Evolutionary conservation across 2,888 invertebrate genomes (phyloP).

Genomic region (Stenchaetothrips biformis): DNA sequence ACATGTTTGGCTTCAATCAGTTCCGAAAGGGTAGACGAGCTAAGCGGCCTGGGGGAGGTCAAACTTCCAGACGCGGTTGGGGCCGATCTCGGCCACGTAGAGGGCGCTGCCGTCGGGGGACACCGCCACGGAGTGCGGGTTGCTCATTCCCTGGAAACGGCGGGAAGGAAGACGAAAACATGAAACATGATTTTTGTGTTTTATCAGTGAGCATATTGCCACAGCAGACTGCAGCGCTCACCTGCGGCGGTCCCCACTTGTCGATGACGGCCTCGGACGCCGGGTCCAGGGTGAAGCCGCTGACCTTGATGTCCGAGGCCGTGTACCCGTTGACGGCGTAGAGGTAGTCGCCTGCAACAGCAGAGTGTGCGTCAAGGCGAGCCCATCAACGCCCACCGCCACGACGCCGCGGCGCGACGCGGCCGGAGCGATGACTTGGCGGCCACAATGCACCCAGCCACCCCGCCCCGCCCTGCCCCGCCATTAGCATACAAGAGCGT

Average conservation of each 20-base stretch:
- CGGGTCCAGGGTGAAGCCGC: slow-evolving; percentile 78
- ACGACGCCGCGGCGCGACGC: not conserved
- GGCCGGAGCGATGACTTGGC: not conserved
- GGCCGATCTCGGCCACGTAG: slow-evolving; percentile 81
- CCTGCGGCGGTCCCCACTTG: slow-evolving; percentile 68
- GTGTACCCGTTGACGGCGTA: slow-evolving; percentile 81
- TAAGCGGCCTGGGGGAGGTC: slow-evolving; percentile 47
- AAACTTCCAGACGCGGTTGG: slow-evolving; percentile 80
- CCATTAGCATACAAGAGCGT: slow-evolving; percentile 9
- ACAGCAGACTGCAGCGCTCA: slow-evolving; percentile 45
- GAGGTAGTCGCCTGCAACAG: slow-evolving; percentile 61
- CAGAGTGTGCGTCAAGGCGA: too few species aligned
- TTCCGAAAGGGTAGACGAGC: slow-evolving; percentile 17
- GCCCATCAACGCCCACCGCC: too few species aligned
- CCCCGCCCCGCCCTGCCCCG: not conserved
- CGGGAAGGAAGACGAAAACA: slow-evolving; percentile 32
- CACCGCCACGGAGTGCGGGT: slow-evolving; percentile 79
- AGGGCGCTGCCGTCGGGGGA: slow-evolving; percentile 74
- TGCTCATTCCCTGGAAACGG: slow-evolving; percentile 65
- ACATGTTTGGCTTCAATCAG: slow-evolving; percentile 37
- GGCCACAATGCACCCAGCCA: not conserved
- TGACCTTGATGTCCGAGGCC: slow-evolving; percentile 64
- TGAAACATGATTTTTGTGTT: slow-evolving; percentile 28
- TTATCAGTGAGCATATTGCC: slow-evolving; percentile 29
- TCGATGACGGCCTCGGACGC: slow-evolving; percentile 71